Percentiles rank a stretch among this genome's conserved stretches.
These are phyloP conservation scores for Drosophila diplacantha DNA, from an alignment of 2,888 invertebrate species.

Conservation along the genomic window DNA sequence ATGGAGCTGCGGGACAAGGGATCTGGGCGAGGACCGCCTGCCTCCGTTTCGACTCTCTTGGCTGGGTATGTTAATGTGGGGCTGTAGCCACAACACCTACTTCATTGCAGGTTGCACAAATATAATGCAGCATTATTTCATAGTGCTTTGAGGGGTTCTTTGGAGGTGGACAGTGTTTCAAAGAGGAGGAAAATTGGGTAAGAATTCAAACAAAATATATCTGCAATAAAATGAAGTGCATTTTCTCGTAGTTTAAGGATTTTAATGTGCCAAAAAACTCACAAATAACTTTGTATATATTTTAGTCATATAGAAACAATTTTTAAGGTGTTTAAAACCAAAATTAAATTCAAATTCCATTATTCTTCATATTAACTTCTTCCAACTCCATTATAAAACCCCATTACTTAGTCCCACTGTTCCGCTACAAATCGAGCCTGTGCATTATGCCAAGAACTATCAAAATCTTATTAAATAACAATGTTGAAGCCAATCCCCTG, in stretches of 20 bases:
- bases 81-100: slow-evolving; percentile 57
- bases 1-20: slow-evolving; percentile 3
- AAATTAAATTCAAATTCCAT: too few species aligned
- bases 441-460: slow-evolving; percentile 60
- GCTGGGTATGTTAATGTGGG: slow-evolving; percentile 35
- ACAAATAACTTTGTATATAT: background rate
- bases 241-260: too few species aligned
- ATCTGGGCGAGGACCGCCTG: background rate
- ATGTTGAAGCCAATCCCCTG: slow-evolving; percentile 35
- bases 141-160: slow-evolving; percentile 11
- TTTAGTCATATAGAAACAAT: background rate
- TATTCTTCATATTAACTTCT: background rate
- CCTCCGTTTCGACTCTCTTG: slow-evolving; percentile 18
- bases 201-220: background rate
- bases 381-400: background rate
- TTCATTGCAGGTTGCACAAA: slow-evolving; percentile 52
- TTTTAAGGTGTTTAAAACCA: too few species aligned
- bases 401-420: slow-evolving; percentile 15
- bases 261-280: background rate
- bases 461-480: slow-evolving; percentile 45
- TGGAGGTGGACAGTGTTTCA: slow-evolving; percentile 6
- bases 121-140: slow-evolving; percentile 12
- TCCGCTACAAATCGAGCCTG: slow-evolving; percentile 3
- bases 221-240: background rate
- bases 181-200: background rate